phyloP scores from a whole-genome alignment of 2,888 invertebrate genomes.

The Cecidostiba fungosa region DNA sequence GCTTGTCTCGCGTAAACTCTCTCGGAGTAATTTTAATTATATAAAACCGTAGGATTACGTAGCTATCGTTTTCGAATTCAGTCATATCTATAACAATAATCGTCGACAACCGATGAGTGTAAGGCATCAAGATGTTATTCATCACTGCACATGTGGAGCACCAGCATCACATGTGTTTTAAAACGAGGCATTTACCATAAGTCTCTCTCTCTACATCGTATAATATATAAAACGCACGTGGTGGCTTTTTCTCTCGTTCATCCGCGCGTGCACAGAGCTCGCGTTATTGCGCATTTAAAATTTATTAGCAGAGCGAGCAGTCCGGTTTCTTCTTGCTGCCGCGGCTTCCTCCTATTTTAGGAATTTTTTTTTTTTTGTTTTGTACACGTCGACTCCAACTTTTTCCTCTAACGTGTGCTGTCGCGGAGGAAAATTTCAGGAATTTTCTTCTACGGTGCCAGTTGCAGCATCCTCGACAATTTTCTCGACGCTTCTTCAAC shows the following conservation, averaged over 20 bases:
- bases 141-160: neutral
- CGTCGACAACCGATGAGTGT: no score
- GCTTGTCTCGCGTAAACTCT: neutral
- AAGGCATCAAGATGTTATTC: constrained; percentile 15
- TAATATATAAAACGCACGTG: constrained; percentile 44
- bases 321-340: constrained; percentile 3
- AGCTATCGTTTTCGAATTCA: no score
- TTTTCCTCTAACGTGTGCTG: neutral
- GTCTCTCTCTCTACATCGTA: no score
- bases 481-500: constrained; percentile 11
- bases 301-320: constrained; percentile 42
- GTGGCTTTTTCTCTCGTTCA: neutral
- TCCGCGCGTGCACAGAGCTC: neutral
- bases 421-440: neutral
- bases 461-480: constrained; percentile 16
- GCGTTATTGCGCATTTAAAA: constrained; percentile 57
- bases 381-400: neutral
- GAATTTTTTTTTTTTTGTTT: neutral
- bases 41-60: no score
- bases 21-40: neutral
- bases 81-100: no score
- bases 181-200: constrained; percentile 25
- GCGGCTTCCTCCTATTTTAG: constrained; percentile 37
- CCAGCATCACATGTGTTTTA: neutral
- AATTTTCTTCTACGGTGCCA: constrained; percentile 13